These are phyloP conservation scores for Nyctibius grandis DNA, from an alignment of 2,797 vertebrate genomes.

Conservation along the genomic window DNA sequence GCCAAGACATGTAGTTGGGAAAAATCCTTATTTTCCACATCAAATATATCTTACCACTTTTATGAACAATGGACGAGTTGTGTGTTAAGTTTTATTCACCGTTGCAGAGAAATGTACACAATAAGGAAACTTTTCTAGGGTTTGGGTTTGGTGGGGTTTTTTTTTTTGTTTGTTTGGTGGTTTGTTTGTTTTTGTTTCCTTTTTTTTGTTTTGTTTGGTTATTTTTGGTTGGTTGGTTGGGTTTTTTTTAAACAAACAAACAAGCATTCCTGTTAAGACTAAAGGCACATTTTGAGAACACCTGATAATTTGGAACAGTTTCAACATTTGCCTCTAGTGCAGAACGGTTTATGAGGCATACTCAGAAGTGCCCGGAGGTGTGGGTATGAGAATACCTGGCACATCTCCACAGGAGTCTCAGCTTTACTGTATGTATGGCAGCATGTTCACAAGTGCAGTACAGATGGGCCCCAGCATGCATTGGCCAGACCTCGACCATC, in stretches of 20 bases:
- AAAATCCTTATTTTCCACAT: neutral
- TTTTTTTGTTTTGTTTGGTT: neutral
- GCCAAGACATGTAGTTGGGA: neutral
- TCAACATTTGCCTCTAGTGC: neutral
- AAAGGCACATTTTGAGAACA: neutral
- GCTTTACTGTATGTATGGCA: neutral
- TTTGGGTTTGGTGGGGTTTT: neutral
- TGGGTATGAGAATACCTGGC: neutral
- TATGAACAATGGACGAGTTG: neutral
- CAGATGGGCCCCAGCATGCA: fast-evolving
- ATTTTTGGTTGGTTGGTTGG: too few species aligned
- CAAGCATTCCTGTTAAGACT: neutral
- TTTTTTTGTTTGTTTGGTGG: neutral
- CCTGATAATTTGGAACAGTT: neutral
- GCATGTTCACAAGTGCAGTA: neutral
- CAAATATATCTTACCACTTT: neutral
- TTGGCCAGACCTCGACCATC: neutral
- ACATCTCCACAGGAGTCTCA: neutral
- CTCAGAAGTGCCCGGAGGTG: neutral
- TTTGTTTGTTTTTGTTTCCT: too few species aligned
- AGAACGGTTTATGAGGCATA: neutral
- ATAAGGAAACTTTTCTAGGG: neutral
- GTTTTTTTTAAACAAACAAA: neutral
- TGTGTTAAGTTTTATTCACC: neutral
- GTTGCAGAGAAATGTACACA: neutral